Conservation (phyloP, 2,113 vertebrate genomes). For the Accipiter virgatus region DNA sequence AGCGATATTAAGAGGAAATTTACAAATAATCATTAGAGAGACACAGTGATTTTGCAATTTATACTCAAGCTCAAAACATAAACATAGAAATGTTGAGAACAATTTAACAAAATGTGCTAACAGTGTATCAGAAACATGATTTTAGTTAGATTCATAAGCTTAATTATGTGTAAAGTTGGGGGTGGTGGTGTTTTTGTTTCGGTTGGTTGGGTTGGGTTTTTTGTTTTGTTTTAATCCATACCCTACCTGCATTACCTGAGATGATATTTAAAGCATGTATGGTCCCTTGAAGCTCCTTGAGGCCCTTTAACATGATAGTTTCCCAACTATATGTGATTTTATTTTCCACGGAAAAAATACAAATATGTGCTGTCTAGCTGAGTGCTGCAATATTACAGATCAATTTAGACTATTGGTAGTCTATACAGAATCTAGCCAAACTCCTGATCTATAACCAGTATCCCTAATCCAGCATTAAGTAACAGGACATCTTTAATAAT, state of each 20-base stretch:
- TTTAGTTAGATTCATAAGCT: neutral
- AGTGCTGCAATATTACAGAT: neutral
- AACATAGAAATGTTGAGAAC: neutral
- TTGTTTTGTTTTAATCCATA: neutral
- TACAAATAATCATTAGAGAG: neutral
- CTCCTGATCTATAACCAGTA: neutral
- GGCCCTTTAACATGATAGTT: neutral
- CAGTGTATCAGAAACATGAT: neutral
- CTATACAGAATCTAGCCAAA: neutral
- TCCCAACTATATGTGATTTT: neutral
- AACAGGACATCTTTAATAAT: neutral
- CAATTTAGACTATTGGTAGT: neutral
- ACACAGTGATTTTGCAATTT: neutral
- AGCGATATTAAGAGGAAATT: neutral
- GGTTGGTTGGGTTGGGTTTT: neutral
- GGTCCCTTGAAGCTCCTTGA: neutral
- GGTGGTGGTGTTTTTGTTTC: neutral
- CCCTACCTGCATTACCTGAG: neutral
- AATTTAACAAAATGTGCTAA: neutral
- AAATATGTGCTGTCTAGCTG: neutral
- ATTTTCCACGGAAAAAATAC: neutral
- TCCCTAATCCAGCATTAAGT: neutral
- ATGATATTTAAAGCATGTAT: neutral
- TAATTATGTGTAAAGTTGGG: neutral
- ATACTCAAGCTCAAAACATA: neutral